These are phyloP conservation scores for Peromyscus leucopus DNA, from an alignment of 2,113 vertebrate genomes.

Conservation along the genomic window DNA sequence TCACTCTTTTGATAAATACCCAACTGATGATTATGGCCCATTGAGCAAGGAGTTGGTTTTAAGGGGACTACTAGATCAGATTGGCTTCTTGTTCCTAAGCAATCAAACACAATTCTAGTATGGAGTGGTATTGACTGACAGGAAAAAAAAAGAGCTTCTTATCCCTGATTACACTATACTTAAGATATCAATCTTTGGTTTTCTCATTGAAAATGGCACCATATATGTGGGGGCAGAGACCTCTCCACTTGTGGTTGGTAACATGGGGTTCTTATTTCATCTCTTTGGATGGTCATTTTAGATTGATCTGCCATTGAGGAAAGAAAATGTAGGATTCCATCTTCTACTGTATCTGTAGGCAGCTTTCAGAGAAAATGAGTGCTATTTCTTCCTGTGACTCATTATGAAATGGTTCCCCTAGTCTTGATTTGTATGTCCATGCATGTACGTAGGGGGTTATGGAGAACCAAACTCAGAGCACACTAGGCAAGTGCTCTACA, in stretches of 20 bases:
- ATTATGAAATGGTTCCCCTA: not conserved
- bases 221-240: not conserved
- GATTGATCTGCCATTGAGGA: not conserved
- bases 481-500: not conserved
- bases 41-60: not conserved
- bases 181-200: not conserved
- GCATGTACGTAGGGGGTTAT: not conserved
- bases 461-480: not conserved
- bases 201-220: not conserved
- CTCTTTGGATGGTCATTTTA: not conserved
- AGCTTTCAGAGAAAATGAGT: not conserved
- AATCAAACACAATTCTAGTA: not conserved
- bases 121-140: not conserved
- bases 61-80: not conserved
- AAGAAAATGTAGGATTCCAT: not conserved
- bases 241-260: not conserved
- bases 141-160: not conserved
- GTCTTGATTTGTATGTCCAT: not conserved
- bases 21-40: not conserved
- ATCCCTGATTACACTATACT: not conserved
- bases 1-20: not conserved
- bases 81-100: not conserved
- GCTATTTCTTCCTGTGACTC: not conserved
- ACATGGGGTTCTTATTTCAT: not conserved
- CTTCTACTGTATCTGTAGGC: not conserved